phyloP scores from a whole-genome alignment of 2,797 vertebrate genomes.

The Pipistrellus kuhlii region DNA sequence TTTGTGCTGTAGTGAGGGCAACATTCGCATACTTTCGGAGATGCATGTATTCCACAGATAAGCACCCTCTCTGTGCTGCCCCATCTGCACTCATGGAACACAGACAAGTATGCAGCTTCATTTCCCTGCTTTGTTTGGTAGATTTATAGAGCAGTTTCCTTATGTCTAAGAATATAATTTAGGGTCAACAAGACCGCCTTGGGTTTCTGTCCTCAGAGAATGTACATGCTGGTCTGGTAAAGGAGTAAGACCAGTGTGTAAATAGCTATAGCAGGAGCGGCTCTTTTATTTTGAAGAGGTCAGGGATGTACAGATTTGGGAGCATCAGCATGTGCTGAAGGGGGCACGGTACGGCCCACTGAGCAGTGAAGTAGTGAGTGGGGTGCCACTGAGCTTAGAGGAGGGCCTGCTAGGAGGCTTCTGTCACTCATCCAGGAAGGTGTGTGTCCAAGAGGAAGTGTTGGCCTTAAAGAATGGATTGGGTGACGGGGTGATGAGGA shows the following conservation, averaged over 20 bases:
- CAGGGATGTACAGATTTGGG: neutral
- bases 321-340: too few species aligned
- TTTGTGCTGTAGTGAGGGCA: neutral
- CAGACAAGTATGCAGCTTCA: neutral
- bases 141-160: neutral
- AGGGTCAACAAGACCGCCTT: neutral
- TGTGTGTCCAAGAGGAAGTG: neutral
- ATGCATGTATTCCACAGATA: neutral
- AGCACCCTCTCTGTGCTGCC: too few species aligned
- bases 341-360: too few species aligned
- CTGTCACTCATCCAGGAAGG: neutral
- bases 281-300: neutral
- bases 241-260: neutral
- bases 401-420: neutral
- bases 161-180: neutral
- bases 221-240: too few species aligned
- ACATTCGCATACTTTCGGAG: neutral
- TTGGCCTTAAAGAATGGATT: neutral
- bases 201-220: neutral
- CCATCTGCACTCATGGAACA: accelerated
- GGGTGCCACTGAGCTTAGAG: neutral
- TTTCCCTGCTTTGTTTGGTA: neutral
- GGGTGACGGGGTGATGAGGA: neutral
- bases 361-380: too few species aligned
- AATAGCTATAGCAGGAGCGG: too few species aligned